Percentiles rank a stretch among this genome's conserved stretches.
Evolutionary conservation across 2,113 vertebrate genomes (phyloP).

Genomic region (Caracal caracal): DNA sequence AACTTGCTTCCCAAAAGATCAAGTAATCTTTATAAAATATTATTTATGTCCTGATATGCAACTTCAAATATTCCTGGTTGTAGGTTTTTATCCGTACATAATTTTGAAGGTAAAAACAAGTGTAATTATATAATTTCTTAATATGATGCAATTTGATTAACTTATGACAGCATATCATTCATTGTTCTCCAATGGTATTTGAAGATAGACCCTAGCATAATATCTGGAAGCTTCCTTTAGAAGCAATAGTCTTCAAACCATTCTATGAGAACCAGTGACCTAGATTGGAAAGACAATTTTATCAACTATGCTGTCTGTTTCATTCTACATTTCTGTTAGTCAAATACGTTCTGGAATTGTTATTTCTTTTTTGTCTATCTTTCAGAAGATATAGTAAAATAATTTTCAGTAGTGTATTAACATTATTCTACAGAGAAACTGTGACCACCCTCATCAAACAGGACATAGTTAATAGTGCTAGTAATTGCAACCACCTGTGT

Average conservation of each 20-base stretch:
- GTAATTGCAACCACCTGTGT: not conserved
- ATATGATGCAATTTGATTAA: not conserved
- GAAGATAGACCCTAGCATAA: not conserved
- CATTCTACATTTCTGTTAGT: not conserved
- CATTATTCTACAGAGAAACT: not conserved
- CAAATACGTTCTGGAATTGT: not conserved
- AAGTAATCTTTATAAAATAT: not conserved
- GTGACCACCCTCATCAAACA: not conserved
- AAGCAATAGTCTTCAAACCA: slow-evolving; percentile 27
- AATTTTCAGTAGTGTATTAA: not conserved
- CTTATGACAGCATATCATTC: not conserved
- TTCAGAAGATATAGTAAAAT: not conserved
- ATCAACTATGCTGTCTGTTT: not conserved
- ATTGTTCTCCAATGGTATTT: not conserved
- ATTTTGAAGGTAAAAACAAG: not conserved
- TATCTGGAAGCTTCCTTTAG: not conserved
- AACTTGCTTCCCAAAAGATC: not conserved
- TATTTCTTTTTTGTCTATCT: not conserved
- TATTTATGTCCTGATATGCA: not conserved
- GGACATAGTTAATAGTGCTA: not conserved
- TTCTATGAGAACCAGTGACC: not conserved
- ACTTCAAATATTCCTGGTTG: not conserved
- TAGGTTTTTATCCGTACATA: not conserved
- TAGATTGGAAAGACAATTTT: not conserved
- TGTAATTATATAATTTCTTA: not conserved